Evolutionary conservation across 2,113 vertebrate genomes (phyloP).

Genomic region (Alouatta palliata): DNA sequence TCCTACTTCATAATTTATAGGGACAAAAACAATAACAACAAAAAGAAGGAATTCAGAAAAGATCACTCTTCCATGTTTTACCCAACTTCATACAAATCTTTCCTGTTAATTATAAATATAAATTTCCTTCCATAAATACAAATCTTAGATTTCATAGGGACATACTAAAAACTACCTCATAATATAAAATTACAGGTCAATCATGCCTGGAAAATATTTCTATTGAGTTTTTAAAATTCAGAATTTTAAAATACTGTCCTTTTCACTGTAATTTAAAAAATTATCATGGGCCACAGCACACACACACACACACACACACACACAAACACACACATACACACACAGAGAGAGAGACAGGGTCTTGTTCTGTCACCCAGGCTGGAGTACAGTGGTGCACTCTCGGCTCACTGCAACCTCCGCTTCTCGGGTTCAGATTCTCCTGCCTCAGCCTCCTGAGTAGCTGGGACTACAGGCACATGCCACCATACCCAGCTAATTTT

Average conservation of each 20-base stretch:
- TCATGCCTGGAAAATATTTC: neutral
- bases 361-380: too few relatives aligned
- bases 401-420: too few relatives aligned
- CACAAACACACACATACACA: too few relatives aligned
- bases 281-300: neutral
- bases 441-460: too few relatives aligned
- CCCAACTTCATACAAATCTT: neutral
- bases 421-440: too few relatives aligned
- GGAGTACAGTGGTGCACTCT: too few relatives aligned
- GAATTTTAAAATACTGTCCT: slow-evolving; percentile 32
- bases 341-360: too few relatives aligned
- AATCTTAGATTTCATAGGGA: slow-evolving; percentile 9
- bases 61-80: neutral
- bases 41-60: slow-evolving; percentile 26
- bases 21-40: neutral
- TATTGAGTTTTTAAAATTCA: slow-evolving; percentile 22
- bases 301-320: too few relatives aligned
- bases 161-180: neutral
- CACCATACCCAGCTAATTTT: too few relatives aligned
- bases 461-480: too few relatives aligned
- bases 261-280: neutral
- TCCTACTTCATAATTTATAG: neutral
- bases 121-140: neutral
- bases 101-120: slow-evolving; percentile 17
- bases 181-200: neutral